A percentile compares a stretch with the other conserved stretches of the same genome.
Conservation (phyloP, 2,888 invertebrate species). For the Eurois occulta region DNA sequence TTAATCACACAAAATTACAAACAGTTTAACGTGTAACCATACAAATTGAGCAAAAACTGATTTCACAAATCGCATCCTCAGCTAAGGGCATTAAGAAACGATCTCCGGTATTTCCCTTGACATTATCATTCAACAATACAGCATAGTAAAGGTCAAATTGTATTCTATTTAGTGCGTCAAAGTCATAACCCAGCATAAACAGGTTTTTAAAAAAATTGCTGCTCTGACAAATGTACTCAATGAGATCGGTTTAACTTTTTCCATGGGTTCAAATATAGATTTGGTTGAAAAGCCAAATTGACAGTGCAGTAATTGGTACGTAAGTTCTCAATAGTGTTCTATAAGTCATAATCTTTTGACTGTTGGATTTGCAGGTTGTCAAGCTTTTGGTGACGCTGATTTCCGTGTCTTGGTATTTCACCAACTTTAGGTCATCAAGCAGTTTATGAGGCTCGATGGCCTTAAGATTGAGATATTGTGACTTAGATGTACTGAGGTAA, state of each 20-base stretch:
- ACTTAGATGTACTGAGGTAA: neutral
- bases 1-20: slow-evolving; percentile 33
- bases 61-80: slow-evolving; percentile 55
- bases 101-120: slow-evolving; percentile 77
- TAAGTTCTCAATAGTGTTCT: slow-evolving; percentile 5
- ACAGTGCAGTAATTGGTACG: neutral
- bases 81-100: slow-evolving; percentile 67
- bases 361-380: neutral
- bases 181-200: slow-evolving; percentile 50
- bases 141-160: slow-evolving; percentile 70
- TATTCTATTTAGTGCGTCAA: slow-evolving; percentile 64
- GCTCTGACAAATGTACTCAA: slow-evolving; percentile 8
- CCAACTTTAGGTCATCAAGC: neutral
- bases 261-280: neutral
- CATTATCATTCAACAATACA: slow-evolving; percentile 74
- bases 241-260: slow-evolving; percentile 7
- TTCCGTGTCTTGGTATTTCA: too few relatives aligned
- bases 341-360: neutral
- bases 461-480: neutral
- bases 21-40: slow-evolving; percentile 20
- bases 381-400: neutral
- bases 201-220: slow-evolving; percentile 34
- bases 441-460: neutral
- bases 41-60: slow-evolving; percentile 45
- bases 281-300: slow-evolving; percentile 21